Evolutionary conservation across 2,888 invertebrate species (phyloP).

Genomic region (Acanthosepion pharaonis): DNA sequence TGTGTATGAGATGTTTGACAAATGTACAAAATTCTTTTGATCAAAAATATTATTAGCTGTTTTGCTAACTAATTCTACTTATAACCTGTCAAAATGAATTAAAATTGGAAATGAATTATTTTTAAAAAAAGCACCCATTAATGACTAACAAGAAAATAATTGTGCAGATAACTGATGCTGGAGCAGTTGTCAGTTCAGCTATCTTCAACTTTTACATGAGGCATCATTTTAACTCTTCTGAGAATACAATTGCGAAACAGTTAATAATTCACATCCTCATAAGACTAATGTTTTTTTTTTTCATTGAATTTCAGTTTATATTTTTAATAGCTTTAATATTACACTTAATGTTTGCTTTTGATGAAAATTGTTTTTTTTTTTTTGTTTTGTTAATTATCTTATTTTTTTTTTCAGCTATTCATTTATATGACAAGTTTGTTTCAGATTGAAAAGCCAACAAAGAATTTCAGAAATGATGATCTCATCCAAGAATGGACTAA

Average conservation of each 20-base stretch:
- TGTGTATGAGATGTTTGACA: conserved; percentile 25
- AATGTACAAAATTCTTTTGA: not conserved
- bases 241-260: not conserved
- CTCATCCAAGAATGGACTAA: not conserved
- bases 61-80: not conserved
- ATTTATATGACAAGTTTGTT: not conserved
- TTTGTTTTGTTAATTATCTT: not conserved
- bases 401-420: not conserved
- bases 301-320: not conserved
- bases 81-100: not conserved
- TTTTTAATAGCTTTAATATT: not conserved
- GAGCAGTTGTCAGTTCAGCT: not conserved
- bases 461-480: not conserved
- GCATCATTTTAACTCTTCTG: no score
- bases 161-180: not conserved
- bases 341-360: not conserved
- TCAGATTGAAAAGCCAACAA: not conserved
- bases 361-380: not conserved
- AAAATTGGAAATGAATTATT: no score
- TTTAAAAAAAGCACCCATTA: not conserved
- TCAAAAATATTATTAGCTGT: not conserved
- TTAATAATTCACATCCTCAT: not conserved
- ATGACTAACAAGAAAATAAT: not conserved
- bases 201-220: no score
- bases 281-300: not conserved